Evolutionary conservation across 1,140 invertebrate species (phyloP).

Genomic region (Anoplophora glabripennis): DNA sequence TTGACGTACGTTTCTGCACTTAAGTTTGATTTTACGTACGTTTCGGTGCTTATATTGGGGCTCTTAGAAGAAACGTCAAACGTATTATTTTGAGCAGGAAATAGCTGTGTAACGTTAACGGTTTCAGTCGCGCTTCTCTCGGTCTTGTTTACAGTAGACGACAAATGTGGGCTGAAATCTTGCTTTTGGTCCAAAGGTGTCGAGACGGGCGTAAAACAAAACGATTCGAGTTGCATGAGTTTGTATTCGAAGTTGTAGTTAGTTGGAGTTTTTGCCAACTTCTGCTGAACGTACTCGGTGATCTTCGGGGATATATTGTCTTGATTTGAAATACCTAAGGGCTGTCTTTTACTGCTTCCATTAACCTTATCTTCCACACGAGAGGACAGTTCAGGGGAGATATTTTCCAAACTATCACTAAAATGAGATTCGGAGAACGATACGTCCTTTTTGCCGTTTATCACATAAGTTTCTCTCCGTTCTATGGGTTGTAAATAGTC

Average conservation of each 20-base stretch:
- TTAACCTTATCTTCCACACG: background rate
- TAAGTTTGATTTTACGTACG: constrained; percentile 24
- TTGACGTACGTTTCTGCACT: constrained; percentile 31
- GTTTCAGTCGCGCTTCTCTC: background rate
- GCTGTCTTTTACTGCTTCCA: background rate
- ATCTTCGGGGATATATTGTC: background rate
- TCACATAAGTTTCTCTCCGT: constrained; percentile 24
- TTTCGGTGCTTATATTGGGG: constrained; percentile 18
- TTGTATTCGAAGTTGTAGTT: constrained; percentile 9
- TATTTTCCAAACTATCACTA: constrained; percentile 28
- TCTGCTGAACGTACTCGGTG: background rate
- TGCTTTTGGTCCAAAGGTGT: background rate
- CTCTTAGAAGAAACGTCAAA: background rate
- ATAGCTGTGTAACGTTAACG: background rate
- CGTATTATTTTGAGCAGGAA: background rate
- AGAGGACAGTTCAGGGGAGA: background rate
- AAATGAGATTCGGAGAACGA: constrained; percentile 1
- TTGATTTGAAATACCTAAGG: constrained; percentile 2
- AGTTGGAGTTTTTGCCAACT: background rate
- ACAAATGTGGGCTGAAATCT: background rate
- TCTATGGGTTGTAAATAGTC: constrained; percentile 2
- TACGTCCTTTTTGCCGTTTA: constrained; percentile 4
- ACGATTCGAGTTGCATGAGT: constrained; percentile 4
- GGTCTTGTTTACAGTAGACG: background rate
- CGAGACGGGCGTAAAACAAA: constrained; percentile 15